Conservation (phyloP, 2,888 invertebrate species). For the Orthonevra nobilis region DNA sequence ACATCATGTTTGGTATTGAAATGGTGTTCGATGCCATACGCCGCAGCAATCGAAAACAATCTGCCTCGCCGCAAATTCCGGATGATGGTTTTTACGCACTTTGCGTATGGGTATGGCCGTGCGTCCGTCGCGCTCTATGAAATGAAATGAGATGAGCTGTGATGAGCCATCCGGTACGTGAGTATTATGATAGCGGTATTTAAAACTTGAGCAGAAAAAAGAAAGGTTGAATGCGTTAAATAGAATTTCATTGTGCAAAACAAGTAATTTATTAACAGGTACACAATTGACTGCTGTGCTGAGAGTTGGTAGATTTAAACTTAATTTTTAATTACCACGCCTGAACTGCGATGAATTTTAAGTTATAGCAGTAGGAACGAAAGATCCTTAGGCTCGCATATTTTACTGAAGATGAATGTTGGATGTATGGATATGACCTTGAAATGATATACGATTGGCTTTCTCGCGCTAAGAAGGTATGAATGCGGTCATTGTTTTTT, state of each 20-base stretch:
- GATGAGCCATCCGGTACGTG: conserved; percentile 57
- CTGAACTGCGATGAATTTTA: no score
- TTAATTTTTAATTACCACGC: no score
- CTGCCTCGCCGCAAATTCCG: conserved; percentile 66
- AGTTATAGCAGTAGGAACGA: no score
- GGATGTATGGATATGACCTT: no score
- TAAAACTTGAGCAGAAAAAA: conserved; percentile 26
- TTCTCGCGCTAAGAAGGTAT: no score
- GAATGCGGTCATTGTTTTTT: no score
- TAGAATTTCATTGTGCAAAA: conserved; percentile 49
- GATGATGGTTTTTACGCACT: conserved; percentile 69
- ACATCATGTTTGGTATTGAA: conserved; percentile 62
- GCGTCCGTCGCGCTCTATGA: no score
- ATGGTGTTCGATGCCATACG: conserved; percentile 46
- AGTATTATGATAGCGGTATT: conserved; percentile 54
- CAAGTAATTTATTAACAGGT: conserved; percentile 60
- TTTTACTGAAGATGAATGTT: no score
- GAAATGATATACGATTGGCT: no score
- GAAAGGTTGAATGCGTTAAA: conserved; percentile 39
- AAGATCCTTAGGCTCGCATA: no score
- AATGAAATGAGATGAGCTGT: conserved; percentile 10
- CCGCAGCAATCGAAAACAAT: conserved; percentile 56
- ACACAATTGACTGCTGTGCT: conserved; percentile 23
- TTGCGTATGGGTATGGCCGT: conserved; percentile 44
- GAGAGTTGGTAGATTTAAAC: conserved; percentile 1